phyloP scores from a whole-genome alignment of 2,113 vertebrate species.

The Platysternon megacephalum region DNA sequence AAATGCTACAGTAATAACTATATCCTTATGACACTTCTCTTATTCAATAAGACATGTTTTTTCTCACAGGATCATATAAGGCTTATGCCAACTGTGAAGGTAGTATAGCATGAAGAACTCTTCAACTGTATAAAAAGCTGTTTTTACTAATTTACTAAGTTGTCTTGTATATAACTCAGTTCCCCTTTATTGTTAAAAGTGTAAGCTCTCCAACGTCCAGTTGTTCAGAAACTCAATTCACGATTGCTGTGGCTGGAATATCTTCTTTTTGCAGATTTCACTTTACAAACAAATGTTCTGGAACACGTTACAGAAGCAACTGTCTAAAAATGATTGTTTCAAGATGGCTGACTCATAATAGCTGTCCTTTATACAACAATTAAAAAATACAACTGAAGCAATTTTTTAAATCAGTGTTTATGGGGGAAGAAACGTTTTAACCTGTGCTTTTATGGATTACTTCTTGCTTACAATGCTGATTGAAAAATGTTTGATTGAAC shows the following conservation, averaged over 20 bases:
- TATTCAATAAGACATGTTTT: background rate
- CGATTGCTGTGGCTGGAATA: background rate
- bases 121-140: background rate
- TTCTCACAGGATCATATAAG: background rate
- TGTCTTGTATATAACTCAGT: no score
- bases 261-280: background rate
- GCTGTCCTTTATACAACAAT: no score
- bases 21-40: background rate
- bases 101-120: background rate
- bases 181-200: no score
- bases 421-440: background rate
- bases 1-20: background rate
- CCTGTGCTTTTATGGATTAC: background rate
- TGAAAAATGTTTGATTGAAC: background rate
- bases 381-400: background rate
- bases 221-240: accelerated
- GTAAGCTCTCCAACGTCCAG: background rate
- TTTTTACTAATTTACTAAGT: no score
- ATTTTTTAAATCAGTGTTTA: background rate
- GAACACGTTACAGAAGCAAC: accelerated
- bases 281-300: accelerated
- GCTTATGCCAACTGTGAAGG: background rate
- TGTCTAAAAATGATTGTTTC: background rate
- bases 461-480: background rate
- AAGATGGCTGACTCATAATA: background rate